These are phyloP conservation scores for Gadopsis marmoratus DNA, from an alignment of 2,797 vertebrate species.

Conservation along the genomic window DNA sequence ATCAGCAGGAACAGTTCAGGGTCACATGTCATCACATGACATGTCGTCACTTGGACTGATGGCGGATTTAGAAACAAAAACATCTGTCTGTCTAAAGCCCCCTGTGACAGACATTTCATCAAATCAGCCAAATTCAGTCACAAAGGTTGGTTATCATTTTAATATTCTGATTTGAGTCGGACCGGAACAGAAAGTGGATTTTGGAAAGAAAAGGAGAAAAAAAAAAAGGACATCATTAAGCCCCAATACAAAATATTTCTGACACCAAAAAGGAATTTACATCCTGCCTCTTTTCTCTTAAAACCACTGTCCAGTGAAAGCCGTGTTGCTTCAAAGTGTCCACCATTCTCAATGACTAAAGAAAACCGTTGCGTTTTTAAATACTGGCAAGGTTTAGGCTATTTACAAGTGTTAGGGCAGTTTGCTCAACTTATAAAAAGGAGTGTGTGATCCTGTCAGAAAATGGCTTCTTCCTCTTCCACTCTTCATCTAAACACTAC, in stretches of 20 bases:
- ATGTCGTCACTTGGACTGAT: neutral
- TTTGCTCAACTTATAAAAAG: neutral
- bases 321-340: neutral
- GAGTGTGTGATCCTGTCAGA: neutral
- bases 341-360: neutral
- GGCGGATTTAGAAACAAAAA: conserved; percentile 33
- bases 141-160: too few species aligned
- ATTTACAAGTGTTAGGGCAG: conserved; percentile 2
- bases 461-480: too few species aligned
- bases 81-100: conserved; percentile 36
- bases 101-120: conserved; percentile 20
- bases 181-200: neutral
- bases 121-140: conserved; percentile 1
- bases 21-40: neutral
- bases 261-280: neutral
- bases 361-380: neutral
- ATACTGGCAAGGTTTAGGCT: neutral
- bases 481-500: neutral
- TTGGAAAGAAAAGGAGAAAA: neutral
- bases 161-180: too few species aligned
- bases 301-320: conserved; percentile 2
- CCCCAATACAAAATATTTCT: neutral
- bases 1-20: neutral
- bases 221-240: too few species aligned
- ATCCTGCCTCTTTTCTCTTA: neutral